These are phyloP conservation scores for Parnassius mnemosyne DNA, from an alignment of 2,888 invertebrate species.

Conservation along the genomic window DNA sequence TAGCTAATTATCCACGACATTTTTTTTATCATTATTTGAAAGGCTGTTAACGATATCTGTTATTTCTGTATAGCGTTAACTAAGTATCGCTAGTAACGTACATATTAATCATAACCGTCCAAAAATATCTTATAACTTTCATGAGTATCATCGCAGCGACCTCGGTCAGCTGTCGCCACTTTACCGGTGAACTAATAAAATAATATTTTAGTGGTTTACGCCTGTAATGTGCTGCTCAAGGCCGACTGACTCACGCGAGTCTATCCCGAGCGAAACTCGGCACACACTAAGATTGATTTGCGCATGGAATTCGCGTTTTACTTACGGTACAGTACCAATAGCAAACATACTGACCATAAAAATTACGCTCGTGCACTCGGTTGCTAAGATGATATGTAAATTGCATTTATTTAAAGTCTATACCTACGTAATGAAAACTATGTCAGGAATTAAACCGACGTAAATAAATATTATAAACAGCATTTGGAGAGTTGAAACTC, in stretches of 20 bases:
- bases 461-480: too few species aligned
- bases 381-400: too few species aligned
- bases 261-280: conserved; percentile 57
- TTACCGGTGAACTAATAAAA: conserved; percentile 61
- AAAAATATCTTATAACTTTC: neutral
- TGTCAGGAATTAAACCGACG: too few species aligned
- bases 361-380: too few species aligned
- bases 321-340: conserved; percentile 14
- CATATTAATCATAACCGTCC: neutral
- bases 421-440: too few species aligned
- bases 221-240: conserved; percentile 57
- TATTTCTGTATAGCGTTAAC: neutral
- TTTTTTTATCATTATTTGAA: neutral
- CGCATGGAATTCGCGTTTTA: conserved; percentile 35
- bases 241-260: conserved; percentile 69
- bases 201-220: conserved; percentile 62
- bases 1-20: conserved; percentile 12
- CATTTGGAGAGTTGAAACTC: too few species aligned
- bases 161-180: conserved; percentile 44
- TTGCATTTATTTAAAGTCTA: too few species aligned
- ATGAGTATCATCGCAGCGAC: conserved; percentile 1
- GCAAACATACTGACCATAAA: neutral
- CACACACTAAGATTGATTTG: conserved; percentile 51
- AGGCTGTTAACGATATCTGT: neutral
- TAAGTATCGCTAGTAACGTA: neutral